phyloP scores from a whole-genome alignment of 2,888 invertebrate genomes.

The Brachycybe producta region DNA sequence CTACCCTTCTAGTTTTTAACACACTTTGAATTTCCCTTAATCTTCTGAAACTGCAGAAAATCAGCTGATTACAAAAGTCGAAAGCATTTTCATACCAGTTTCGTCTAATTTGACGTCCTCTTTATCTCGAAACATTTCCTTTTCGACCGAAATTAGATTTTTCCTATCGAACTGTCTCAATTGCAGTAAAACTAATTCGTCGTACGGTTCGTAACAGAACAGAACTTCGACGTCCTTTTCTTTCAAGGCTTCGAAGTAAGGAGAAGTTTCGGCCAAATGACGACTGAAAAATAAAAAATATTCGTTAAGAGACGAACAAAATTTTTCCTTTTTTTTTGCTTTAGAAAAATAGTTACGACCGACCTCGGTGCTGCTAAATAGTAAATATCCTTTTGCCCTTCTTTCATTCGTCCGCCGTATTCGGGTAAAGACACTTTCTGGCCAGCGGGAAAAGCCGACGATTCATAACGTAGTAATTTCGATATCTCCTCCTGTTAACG shows the following conservation, averaged over 20 bases:
- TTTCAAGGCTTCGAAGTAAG: slow-evolving; percentile 85
- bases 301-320: background rate
- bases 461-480: slow-evolving; percentile 80
- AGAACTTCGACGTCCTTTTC: slow-evolving; percentile 77
- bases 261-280: slow-evolving; percentile 79
- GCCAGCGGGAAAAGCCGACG: slow-evolving; percentile 59
- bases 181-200: slow-evolving; percentile 86
- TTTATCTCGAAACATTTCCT: slow-evolving; percentile 69
- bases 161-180: slow-evolving; percentile 63
- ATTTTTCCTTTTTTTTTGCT: background rate
- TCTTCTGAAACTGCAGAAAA: no score
- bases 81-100: background rate
- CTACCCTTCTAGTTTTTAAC: no score
- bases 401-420: slow-evolving; percentile 61
- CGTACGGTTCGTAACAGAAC: slow-evolving; percentile 93
- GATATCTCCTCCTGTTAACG: slow-evolving; percentile 66
- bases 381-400: slow-evolving; percentile 72
- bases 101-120: slow-evolving; percentile 25
- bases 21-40: no score
- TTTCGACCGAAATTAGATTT: slow-evolving; percentile 77
- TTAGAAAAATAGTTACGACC: background rate
- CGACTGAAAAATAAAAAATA: slow-evolving; percentile 49
- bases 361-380: slow-evolving; percentile 88
- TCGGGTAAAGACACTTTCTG: slow-evolving; percentile 64
- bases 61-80: no score